These are phyloP conservation scores for Bombyx mori DNA, from an alignment of 1,140 invertebrate genomes.

Conservation along the genomic window ASM3026992v2 NC_085116.1:8660001-8660500, in stretches of 20 bases:
- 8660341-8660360: slow-evolving; percentile 31
- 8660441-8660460: slow-evolving; percentile 36
- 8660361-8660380: slow-evolving; percentile 48
- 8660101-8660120: background rate
- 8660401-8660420: slow-evolving; percentile 50
- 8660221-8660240: slow-evolving; percentile 17
- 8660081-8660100: no score
- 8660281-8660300: slow-evolving; percentile 37
- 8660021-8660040: no score
- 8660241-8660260: slow-evolving; percentile 31
- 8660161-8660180: background rate
- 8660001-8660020: no score
- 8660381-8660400: slow-evolving; percentile 36
- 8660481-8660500: no score
- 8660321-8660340: slow-evolving; percentile 37
- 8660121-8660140: background rate
- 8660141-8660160: background rate
- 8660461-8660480: slow-evolving; percentile 22
- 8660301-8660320: slow-evolving; percentile 41
- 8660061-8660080: no score
- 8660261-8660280: slow-evolving; percentile 28
- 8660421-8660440: slow-evolving; percentile 54
- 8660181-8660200: background rate
- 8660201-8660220: slow-evolving; percentile 9
- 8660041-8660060: no score